Percentiles rank a stretch among this genome's conserved stretches.
phyloP scores from a whole-genome alignment of 2,888 invertebrate genomes.

The Microctonus aethiopoides region DNA sequence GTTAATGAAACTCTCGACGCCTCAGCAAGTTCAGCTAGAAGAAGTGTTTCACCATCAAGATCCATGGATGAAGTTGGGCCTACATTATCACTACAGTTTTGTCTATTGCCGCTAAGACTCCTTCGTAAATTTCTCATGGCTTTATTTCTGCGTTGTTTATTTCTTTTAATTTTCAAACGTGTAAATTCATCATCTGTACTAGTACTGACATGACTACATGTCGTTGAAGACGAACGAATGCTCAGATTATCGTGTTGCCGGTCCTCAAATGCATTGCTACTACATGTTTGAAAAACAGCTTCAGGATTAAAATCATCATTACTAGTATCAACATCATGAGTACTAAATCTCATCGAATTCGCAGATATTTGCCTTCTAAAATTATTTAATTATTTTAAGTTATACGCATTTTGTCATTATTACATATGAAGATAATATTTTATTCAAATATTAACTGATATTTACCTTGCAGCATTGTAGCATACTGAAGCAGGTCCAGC shows the following conservation, averaged over 20 bases:
- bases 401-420: neutral
- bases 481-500: slow-evolving; percentile 36
- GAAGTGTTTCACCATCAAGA: slow-evolving; percentile 50
- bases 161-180: slow-evolving; percentile 75
- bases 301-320: slow-evolving; percentile 25
- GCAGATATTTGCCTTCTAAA: slow-evolving; percentile 50
- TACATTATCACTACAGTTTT: slow-evolving; percentile 25
- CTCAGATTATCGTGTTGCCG: slow-evolving; percentile 45
- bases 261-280: slow-evolving; percentile 36
- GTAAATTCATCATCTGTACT: slow-evolving; percentile 76
- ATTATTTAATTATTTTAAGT: neutral
- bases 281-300: neutral
- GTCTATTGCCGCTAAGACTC: slow-evolving; percentile 68
- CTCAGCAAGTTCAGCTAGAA: slow-evolving; percentile 54
- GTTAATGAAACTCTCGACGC: slow-evolving; percentile 49
- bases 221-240: slow-evolving; percentile 45
- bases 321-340: slow-evolving; percentile 43
- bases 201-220: slow-evolving; percentile 35
- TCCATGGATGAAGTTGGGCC: slow-evolving; percentile 43
- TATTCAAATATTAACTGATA: neutral
- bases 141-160: slow-evolving; percentile 76
- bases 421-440: neutral
- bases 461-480: slow-evolving; percentile 36
- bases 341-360: slow-evolving; percentile 51
- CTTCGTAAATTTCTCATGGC: slow-evolving; percentile 74